Evolutionary conservation across 2,888 invertebrate genomes (phyloP).

Genomic region (Eupeodes luniger): DNA sequence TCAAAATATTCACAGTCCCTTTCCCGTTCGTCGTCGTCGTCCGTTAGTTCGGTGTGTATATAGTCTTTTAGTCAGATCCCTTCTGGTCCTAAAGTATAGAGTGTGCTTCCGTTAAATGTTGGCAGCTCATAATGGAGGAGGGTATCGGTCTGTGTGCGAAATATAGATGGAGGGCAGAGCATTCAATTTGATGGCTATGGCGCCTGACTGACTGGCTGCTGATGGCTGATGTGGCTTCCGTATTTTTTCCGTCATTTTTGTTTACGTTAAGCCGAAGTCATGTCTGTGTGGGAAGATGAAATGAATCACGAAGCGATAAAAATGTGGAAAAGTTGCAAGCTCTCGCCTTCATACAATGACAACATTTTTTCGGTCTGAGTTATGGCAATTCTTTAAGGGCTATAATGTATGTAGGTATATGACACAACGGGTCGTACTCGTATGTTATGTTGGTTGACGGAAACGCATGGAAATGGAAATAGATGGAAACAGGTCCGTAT

Average conservation of each 20-base stretch:
- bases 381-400: constrained; percentile 37
- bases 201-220: constrained; percentile 73
- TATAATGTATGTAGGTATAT: no score
- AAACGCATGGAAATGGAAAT: constrained; percentile 40
- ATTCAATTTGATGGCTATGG: constrained; percentile 63
- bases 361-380: constrained; percentile 40
- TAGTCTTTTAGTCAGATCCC: not conserved
- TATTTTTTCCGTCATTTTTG: constrained; percentile 32
- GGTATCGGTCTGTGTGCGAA: not conserved
- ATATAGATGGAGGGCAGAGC: not conserved
- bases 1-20: constrained; percentile 32
- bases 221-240: constrained; percentile 58
- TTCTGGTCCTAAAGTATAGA: constrained; percentile 12
- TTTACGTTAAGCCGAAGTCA: constrained; percentile 48
- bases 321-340: constrained; percentile 51
- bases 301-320: constrained; percentile 74
- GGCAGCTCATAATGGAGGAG: constrained; percentile 50
- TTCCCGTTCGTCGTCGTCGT: not conserved
- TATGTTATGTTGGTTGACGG: not conserved
- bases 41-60: not conserved
- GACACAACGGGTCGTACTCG: no score
- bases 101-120: constrained; percentile 51
- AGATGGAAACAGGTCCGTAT: not conserved
- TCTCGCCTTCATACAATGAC: constrained; percentile 25
- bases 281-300: constrained; percentile 51